Base-by-base conservation (phyloP, 1,140 invertebrate genomes). In the Caenorhabditis briggsae region DNA sequence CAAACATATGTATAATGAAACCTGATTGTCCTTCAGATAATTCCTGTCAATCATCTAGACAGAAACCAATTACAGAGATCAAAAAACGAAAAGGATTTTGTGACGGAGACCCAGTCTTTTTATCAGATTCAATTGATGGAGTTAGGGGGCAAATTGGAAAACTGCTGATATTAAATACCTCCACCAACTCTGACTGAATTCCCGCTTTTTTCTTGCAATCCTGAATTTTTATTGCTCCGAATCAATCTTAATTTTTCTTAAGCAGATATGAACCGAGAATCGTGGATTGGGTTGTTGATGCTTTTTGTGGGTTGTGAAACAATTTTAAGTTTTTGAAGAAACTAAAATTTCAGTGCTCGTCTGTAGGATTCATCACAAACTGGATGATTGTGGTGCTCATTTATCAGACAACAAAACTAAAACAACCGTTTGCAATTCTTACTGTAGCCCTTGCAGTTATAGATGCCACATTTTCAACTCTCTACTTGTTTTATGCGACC, bases 401-500 rank as follows among this genome's bases (percentile, higher is more conserved):
- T 33, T 43, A 14, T 2, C 33, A 70, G 41, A 46, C 41, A n/a
- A 70, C 64, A 46, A 70, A 46, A 70, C 18, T 70, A 5, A 43
- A 70, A 70, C 33, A 70, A 70, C 64, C 64, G 5, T 70, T 70
- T 18, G 64, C 64, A 0, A 70, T 70, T 70, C 41, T 70, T 43
- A 70, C 64, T 70, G 64, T 70, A 43, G 64, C 33, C 5, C 16
- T 70, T 14, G 64, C 64, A 70, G 23, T 18, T 46, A 46, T 46
- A 5, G 64, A 70, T 46, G 64, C 33, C 20, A 46, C 41, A 7
- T 70, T 70, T 46, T 70, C 64, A 18, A 70, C 64, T 7, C 18
- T 70, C 8, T 70, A 70, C 16, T 70, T 70, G 16, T 70, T 70
- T 18, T 70, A 70, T n/a, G 64, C 64, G 43, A 70, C 64, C 18